These are phyloP conservation scores for Drosophila anomalata DNA, from an alignment of 2,888 invertebrate genomes.

Conservation along the genomic window DNA sequence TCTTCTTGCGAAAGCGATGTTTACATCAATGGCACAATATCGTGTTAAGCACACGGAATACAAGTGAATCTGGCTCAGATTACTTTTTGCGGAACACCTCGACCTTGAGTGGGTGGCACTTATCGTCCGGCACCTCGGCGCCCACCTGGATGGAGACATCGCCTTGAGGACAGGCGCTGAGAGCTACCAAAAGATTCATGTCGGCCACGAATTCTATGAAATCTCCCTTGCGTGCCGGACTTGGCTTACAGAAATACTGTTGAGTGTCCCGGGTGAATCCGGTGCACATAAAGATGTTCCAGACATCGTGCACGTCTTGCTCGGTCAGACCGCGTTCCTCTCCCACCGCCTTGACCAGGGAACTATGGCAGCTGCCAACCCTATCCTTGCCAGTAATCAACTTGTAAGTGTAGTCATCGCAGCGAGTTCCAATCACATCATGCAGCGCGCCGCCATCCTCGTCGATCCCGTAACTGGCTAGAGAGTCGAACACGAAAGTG, in stretches of 20 bases:
- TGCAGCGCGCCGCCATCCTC: constrained; percentile 84
- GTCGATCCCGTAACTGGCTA: constrained; percentile 84
- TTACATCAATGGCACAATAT: constrained; percentile 5
- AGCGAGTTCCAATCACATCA: constrained; percentile 84
- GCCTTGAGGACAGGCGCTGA: constrained; percentile 84
- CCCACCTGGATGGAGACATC: constrained; percentile 84
- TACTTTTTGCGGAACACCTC: constrained; percentile 82
- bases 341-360: constrained; percentile 82
- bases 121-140: constrained; percentile 82
- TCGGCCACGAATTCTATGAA: constrained; percentile 85
- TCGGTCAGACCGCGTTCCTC: constrained; percentile 83
- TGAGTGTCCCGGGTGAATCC: constrained; percentile 84
- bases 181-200: constrained; percentile 84
- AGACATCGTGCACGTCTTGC: constrained; percentile 85
- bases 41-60: constrained; percentile 9
- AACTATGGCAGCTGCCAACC: constrained; percentile 84
- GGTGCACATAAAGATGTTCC: constrained; percentile 85
- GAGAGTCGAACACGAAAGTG: constrained; percentile 84
- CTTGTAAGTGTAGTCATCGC: constrained; percentile 85
- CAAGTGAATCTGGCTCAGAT: not conserved
- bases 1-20: constrained; percentile 1
- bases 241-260: constrained; percentile 85
- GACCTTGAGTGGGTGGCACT: constrained; percentile 83
- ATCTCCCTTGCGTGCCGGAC: constrained; percentile 84
- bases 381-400: constrained; percentile 84